Conservation (phyloP, 2,888 invertebrate species). For the Alloplasta piceator region DNA sequence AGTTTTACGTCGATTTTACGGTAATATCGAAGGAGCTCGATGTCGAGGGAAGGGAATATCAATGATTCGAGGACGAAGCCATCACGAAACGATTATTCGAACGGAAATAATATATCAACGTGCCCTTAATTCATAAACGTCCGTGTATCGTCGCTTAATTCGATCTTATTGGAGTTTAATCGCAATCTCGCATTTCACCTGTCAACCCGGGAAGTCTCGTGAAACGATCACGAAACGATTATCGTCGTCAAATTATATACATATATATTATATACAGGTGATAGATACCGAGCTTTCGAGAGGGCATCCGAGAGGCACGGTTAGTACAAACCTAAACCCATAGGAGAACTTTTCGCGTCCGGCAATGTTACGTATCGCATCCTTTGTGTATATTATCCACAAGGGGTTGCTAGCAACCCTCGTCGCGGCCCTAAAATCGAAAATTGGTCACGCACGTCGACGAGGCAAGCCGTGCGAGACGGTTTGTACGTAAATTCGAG, state of each 20-base stretch:
- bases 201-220: conserved; percentile 1
- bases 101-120: no score
- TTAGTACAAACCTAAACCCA: no score
- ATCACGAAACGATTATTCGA: background rate
- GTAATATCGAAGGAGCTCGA: no score
- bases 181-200: conserved; percentile 41
- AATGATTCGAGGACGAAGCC: background rate
- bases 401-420: conserved; percentile 31
- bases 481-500: conserved; percentile 31
- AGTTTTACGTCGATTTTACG: no score
- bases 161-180: conserved; percentile 57
- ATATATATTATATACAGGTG: conserved; percentile 26
- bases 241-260: background rate
- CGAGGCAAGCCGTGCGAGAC: conserved; percentile 37
- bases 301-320: no score
- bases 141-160: conserved; percentile 31
- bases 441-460: conserved; percentile 76
- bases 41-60: background rate
- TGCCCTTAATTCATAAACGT: no score
- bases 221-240: conserved; percentile 38
- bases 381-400: background rate
- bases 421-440: conserved; percentile 65
- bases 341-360: conserved; percentile 24
- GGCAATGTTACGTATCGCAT: conserved; percentile 21
- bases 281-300: conserved; percentile 6